Base-by-base conservation (phyloP, 2,797 vertebrate genomes). In the Anomalospiza imberbis region DNA sequence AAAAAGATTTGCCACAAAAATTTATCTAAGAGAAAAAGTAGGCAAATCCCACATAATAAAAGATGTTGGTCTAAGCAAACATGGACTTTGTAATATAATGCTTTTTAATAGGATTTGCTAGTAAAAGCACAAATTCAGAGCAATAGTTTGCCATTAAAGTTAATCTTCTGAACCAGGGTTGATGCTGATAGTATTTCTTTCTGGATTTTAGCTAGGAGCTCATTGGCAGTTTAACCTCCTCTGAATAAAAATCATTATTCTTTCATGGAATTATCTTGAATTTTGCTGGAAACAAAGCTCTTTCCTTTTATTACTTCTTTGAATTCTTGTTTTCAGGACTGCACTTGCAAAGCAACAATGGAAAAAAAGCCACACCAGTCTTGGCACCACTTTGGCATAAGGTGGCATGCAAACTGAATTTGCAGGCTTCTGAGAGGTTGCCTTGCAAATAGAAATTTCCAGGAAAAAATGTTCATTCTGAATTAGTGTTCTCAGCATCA, bases 81-180 rank as follows among this genome's bases (percentile, higher is more conserved):
- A 88, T 10, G 55, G 44, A 54, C 79, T 86, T 78, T 54, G 31
- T 26, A 92, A 68, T 58, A 65, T 36, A 62, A 74, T 50, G n/a
- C 22, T 76, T 88, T 86, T 66, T 92, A 81, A 92, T 44, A 18
- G 57, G 28, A 89, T 70, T 91, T 70, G 26, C 36, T 34, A 68
- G 50, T n/a, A 84, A 86, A 83, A 90, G 50, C 31, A 91, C 18
- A 94, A 90, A 86, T 89, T 92, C 55, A 73, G 31, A 87, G 95
- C 47, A 93, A 80, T 50, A 70, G 48, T n/a, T 96, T 92, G 31
- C 44, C 77, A 73, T 63, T 89, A 80, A 94, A 86, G 28, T 91
- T 84, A 78, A 94, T 88, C 50, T 88, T 94, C 66, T 75, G 36
- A 86, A 79, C 34, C 62, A 78, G 34, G 29, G 29, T 82, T 1